Base-by-base conservation (phyloP, 1,140 invertebrate species). In the Bacillus rossius region DNA sequence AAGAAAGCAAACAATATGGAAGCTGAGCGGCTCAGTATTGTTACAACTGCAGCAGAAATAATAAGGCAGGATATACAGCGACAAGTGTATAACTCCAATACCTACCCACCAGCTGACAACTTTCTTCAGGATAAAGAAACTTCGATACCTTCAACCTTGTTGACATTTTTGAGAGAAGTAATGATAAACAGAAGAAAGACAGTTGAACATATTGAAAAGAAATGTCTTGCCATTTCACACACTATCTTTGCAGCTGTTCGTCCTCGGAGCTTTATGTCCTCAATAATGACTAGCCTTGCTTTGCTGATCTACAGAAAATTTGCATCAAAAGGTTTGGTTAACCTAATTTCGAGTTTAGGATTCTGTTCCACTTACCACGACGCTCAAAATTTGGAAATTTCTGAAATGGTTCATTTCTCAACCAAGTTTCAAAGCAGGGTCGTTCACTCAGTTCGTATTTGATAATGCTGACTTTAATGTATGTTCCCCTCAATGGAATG, bases 161-260 rank as follows among this genome's bases (percentile, higher is more conserved):
- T 20, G 43, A 45, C 43, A 7, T 25, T 45, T 45, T 45, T 13
- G 43, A 19, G 23, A 13, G 43, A 5, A 45, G 23, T 45, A 13
- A 45, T 45, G 23, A 7, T 45, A 5, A 45, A 45, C 17, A 45
- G n/a, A 8, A 45, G 23, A 25, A 45, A 45, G 43, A 25, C 13
- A 45, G 17, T 45, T 45, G 43, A 45, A 25, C 4, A 25, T 7
- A 19, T 25, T 20, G 5, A 19, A 45, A 45, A 19, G 5, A 45
- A 45, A 45, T 5, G 43, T 25, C 17, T 25, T 20, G 17, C 43
- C n/a, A 70, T 75, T 60, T 38, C 68, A 49, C 70, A 70, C 41
- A 8, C 57, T 59, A 75, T 75, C n/a, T 71, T 75, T 62, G 40
- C 64, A 38, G 64, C 64, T 1, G 43, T 49, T 63, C 63, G 72